These are phyloP conservation scores for Emydoidea blandingii DNA, from an alignment of 2,797 vertebrate species.

Conservation along the genomic window DNA sequence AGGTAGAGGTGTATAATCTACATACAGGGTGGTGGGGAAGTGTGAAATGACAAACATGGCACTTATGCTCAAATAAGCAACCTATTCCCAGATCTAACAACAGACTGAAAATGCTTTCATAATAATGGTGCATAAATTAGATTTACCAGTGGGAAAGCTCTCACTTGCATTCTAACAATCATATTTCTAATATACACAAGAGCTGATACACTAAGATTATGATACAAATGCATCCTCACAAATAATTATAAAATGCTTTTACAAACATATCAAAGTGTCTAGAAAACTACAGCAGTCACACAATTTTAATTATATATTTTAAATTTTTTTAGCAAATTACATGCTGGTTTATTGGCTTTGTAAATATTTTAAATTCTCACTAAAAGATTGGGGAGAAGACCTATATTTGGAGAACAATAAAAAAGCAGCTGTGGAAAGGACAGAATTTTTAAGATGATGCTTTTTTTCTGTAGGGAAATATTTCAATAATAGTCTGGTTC, in stretches of 20 bases:
- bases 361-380: conserved; percentile 28
- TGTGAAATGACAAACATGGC: conserved; percentile 71
- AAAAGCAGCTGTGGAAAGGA: background rate
- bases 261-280: conserved; percentile 58
- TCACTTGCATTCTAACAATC: conserved; percentile 55
- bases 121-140: conserved; percentile 73
- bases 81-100: conserved; percentile 67
- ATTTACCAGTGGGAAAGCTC: conserved; percentile 67
- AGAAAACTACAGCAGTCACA: conserved; percentile 55
- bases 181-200: conserved; percentile 43
- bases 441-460: background rate
- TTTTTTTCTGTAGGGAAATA: background rate
- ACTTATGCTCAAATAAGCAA: conserved; percentile 74
- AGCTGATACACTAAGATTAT: conserved; percentile 41
- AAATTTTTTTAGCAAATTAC: background rate
- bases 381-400: background rate
- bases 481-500: background rate
- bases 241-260: conserved; percentile 58
- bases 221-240: conserved; percentile 61
- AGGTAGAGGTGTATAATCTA: conserved; percentile 26
- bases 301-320: background rate
- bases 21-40: conserved; percentile 52
- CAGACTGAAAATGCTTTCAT: conserved; percentile 49
- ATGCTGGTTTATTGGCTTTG: conserved; percentile 22
- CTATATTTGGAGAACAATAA: background rate